Base-by-base conservation (phyloP, 92 coral and sea anemone species). In the Virgularia gustaviana region DNA sequence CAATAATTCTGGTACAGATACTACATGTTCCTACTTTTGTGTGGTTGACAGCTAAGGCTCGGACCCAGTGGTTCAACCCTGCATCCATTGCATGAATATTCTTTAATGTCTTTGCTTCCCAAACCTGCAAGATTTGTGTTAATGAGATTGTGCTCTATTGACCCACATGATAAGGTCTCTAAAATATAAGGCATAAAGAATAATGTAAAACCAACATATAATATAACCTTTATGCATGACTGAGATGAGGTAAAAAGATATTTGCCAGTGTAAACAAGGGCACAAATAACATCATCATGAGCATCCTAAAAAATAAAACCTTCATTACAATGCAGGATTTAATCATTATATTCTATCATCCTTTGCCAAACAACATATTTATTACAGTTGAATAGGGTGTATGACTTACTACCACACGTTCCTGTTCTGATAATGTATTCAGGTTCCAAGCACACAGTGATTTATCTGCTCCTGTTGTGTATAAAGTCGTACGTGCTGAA, bases 401-500 rank as follows among this genome's bases (percentile, higher is more conserved):
- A 20, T 47, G 27, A 29, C 62, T 34, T 49, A 94, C 99, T 88
- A 84, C 90, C 2, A 94, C 87, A 76, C 85, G 88, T 45, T 72
- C 79, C 30, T 94, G 86, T 51, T 83, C 92, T 30, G 86, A 86
- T 58, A 89, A 71, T 27, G 88, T 78, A 73, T 89, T 96, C 47
- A 89, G 67, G 73, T 87, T 90, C 99, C 99, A 94, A 23, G 96
- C 85, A 30, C 90, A 89, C 24, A 94, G 86, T 36, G 88, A 75
- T 61, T 89, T 88, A 63, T 94, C 99, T 18, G 99, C 88, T 27
- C 96, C 99, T 23, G 94, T 96, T 74, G 96, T 94, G 76, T 84
- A 94, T 13, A 94, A 87, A 36, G 84, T 94, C 2, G 96, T 96
- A 62, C 99, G 94, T 6, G 94, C 91, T 32, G 85, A 83, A 67